These are phyloP conservation scores for Speoplatyrhinus poulsoni DNA, from an alignment of 2,113 vertebrate genomes.

Conservation along the genomic window DNA sequence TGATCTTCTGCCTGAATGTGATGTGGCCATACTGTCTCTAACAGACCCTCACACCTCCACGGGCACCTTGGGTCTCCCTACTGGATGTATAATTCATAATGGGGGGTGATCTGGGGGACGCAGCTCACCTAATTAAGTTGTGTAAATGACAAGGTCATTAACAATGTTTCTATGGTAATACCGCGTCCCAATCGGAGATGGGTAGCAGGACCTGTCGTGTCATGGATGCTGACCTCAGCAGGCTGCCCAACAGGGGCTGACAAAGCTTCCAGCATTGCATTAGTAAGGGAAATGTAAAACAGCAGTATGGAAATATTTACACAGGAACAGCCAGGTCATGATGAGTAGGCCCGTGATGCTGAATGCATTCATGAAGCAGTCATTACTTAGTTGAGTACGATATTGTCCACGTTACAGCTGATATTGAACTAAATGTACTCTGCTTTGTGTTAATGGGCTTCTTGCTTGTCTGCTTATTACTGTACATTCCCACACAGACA, in stretches of 20 bases:
- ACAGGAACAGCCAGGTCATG: constrained; percentile 38
- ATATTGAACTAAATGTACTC: too few species aligned
- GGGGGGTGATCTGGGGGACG: constrained; percentile 55
- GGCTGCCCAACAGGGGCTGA: constrained; percentile 62
- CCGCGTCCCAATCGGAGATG: constrained; percentile 51
- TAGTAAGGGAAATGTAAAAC: constrained; percentile 73
- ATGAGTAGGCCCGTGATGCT: constrained; percentile 32
- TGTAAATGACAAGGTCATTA: constrained; percentile 78
- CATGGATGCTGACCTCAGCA: constrained; percentile 73
- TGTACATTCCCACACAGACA: too few species aligned
- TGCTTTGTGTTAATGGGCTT: too few species aligned
- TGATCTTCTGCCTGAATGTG: background rate
- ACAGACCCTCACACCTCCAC: background rate
- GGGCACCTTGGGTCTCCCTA: background rate
- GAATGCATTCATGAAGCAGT: constrained; percentile 14
- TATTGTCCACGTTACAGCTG: too few species aligned
- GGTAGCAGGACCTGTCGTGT: constrained; percentile 49
- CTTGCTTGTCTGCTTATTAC: too few species aligned
- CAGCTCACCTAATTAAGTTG: constrained; percentile 69
- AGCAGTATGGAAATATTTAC: constrained; percentile 56
- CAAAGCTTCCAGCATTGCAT: constrained; percentile 61
- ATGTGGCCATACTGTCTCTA: background rate
- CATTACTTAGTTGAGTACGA: too few species aligned
- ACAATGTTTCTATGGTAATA: constrained; percentile 78
- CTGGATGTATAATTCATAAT: constrained; percentile 71